Evolutionary conservation across 2,797 vertebrate species (phyloP).

Genomic region (Hydrolagus colliei): DNA sequence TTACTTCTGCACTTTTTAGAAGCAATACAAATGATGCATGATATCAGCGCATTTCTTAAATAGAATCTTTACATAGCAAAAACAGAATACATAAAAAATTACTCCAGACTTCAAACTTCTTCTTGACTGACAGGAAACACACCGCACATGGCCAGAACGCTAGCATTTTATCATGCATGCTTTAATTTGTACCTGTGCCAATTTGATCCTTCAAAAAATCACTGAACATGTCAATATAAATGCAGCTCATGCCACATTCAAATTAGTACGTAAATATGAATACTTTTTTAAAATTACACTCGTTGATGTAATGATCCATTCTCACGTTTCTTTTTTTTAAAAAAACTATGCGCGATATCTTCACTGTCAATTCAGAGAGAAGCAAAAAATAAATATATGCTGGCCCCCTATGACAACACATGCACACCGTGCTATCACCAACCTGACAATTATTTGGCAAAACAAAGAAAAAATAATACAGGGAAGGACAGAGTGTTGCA

Average conservation of each 20-base stretch:
- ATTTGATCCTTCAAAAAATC: conserved; percentile 20
- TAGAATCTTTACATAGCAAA: neutral
- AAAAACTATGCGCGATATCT: neutral
- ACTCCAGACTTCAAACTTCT: conserved; percentile 19
- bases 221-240: conserved; percentile 46
- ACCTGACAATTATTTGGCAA: conserved; percentile 28
- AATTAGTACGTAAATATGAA: conserved; percentile 49
- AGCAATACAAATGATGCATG: conserved; percentile 42
- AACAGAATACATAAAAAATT: conserved; percentile 2
- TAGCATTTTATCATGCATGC: neutral
- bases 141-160: neutral
- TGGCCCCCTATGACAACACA: neutral
- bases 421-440: neutral
- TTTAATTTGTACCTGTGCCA: conserved; percentile 21
- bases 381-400: neutral
- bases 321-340: conserved; percentile 36
- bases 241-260: conserved; percentile 62
- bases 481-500: conserved; percentile 66
- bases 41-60: neutral
- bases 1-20: conserved; percentile 40
- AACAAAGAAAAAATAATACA: conserved; percentile 65
- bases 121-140: neutral
- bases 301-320: conserved; percentile 67
- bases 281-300: conserved; percentile 38
- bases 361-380: neutral